phyloP scores from a whole-genome alignment of 2,113 vertebrate species.

The Salminus brasiliensis region DNA sequence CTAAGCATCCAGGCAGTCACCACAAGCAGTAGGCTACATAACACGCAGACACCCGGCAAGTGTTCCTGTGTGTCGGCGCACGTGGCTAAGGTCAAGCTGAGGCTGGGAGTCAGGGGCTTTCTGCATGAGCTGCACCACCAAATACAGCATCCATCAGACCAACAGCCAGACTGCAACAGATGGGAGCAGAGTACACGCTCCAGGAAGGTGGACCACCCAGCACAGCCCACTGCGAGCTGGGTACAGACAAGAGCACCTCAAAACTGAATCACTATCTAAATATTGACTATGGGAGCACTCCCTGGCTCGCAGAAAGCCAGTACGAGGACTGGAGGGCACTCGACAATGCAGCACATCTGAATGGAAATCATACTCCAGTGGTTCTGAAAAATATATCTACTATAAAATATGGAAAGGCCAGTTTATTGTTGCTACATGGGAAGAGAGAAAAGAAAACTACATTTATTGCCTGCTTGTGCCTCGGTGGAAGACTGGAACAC shows the following conservation, averaged over 20 bases:
- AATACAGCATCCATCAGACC: slow-evolving; percentile 72
- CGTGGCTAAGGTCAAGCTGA: slow-evolving; percentile 28
- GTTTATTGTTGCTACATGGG: slow-evolving; percentile 28
- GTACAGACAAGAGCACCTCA: slow-evolving; percentile 64
- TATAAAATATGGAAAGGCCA: slow-evolving; percentile 24
- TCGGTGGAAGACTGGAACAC: not conserved
- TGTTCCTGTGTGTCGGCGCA: slow-evolving; percentile 22
- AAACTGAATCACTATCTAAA: slow-evolving; percentile 65
- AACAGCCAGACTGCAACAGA: slow-evolving; percentile 66
- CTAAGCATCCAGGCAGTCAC: not conserved
- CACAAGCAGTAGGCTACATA: not conserved
- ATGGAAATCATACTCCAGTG: slow-evolving; percentile 13
- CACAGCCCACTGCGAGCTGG: slow-evolving; percentile 55
- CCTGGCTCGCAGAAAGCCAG: slow-evolving; percentile 47
- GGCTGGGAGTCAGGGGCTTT: slow-evolving; percentile 61
- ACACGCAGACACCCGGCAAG: slow-evolving; percentile 1
- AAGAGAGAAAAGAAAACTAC: not conserved
- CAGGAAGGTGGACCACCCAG: slow-evolving; percentile 74
- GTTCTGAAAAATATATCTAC: slow-evolving; percentile 28
- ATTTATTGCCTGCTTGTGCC: slow-evolving; percentile 3
- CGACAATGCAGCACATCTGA: slow-evolving; percentile 1
- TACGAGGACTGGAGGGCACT: not conserved
- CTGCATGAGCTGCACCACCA: slow-evolving; percentile 69
- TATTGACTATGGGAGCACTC: slow-evolving; percentile 56
- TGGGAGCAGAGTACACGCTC: slow-evolving; percentile 55